Conservation (phyloP, 2,113 vertebrate species). For the Salvelinus alpinus region DNA sequence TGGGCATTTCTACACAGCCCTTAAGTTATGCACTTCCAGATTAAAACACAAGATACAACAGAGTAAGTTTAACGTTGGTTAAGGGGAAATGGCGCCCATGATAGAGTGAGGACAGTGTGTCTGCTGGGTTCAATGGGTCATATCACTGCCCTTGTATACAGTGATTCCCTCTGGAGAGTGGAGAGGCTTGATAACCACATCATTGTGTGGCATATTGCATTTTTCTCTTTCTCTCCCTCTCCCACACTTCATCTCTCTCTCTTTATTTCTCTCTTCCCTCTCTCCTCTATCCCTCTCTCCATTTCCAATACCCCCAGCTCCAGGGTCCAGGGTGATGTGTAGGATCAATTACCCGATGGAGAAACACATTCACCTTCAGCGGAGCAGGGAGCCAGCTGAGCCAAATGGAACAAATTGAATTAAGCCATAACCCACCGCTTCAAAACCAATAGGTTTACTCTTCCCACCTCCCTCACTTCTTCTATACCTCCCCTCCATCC, state of each 20-base stretch:
- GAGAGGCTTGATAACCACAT: constrained; percentile 1
- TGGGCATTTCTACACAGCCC: no score
- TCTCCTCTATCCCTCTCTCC: constrained; percentile 32
- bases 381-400: constrained; percentile 60
- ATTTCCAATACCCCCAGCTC: constrained; percentile 13
- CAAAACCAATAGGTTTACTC: constrained; percentile 49
- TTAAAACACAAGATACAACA: no score
- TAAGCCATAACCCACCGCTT: constrained; percentile 61
- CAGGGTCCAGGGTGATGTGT: constrained; percentile 46
- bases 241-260: not conserved
- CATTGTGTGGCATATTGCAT: constrained; percentile 1
- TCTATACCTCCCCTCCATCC: not conserved
- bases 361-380: constrained; percentile 64
- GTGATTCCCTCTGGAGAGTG: not conserved
- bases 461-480: constrained; percentile 8
- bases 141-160: not conserved
- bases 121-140: not conserved
- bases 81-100: no score
- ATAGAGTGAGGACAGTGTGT: no score
- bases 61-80: no score
- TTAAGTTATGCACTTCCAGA: no score
- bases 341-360: constrained; percentile 65
- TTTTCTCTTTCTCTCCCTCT: not conserved
- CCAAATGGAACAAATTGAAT: constrained; percentile 71
- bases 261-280: not conserved